Conservation (phyloP, 2,888 invertebrate genomes). For the Taenaris catops region DNA sequence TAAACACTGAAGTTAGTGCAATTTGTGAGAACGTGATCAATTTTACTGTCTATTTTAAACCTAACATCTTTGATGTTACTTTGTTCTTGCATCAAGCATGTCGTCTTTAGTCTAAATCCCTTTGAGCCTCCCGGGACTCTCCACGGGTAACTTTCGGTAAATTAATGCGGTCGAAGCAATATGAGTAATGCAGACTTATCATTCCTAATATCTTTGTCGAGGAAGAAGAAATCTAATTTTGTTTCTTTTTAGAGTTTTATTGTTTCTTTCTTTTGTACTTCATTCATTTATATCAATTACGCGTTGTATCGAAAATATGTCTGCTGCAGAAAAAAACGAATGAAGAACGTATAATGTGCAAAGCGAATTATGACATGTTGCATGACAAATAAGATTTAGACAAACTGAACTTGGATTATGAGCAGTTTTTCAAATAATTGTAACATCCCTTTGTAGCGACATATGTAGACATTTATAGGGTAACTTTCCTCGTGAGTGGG, state of each 20-base stretch:
- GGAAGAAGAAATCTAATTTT: conserved; percentile 43
- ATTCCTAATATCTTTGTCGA: conserved; percentile 43
- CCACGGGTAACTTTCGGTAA: conserved; percentile 63
- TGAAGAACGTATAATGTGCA: too few species aligned
- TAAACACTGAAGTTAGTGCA: conserved; percentile 1
- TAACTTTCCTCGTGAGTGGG: too few species aligned
- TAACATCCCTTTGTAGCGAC: too few species aligned
- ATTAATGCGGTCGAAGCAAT: conserved; percentile 65
- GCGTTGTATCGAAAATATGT: too few species aligned
- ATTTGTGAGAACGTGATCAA: conserved; percentile 17
- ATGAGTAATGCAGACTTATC: conserved; percentile 39
- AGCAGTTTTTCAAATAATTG: too few species aligned
- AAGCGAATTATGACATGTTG: too few species aligned
- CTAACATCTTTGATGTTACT: conserved; percentile 43
- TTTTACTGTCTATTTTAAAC: conserved; percentile 22
- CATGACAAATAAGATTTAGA: too few species aligned
- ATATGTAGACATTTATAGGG: too few species aligned
- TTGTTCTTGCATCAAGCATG: conserved; percentile 53
- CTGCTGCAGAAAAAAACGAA: too few species aligned
- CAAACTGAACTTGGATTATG: too few species aligned
- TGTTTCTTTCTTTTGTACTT: conserved; percentile 11
- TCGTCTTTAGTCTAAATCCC: conserved; percentile 51
- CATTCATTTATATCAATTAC: too few species aligned
- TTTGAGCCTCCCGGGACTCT: conserved; percentile 49
- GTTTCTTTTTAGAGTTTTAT: conserved; percentile 17